These are phyloP conservation scores for Prietella phreatophila DNA, from an alignment of 2,113 vertebrate genomes.

Conservation along the genomic window DNA sequence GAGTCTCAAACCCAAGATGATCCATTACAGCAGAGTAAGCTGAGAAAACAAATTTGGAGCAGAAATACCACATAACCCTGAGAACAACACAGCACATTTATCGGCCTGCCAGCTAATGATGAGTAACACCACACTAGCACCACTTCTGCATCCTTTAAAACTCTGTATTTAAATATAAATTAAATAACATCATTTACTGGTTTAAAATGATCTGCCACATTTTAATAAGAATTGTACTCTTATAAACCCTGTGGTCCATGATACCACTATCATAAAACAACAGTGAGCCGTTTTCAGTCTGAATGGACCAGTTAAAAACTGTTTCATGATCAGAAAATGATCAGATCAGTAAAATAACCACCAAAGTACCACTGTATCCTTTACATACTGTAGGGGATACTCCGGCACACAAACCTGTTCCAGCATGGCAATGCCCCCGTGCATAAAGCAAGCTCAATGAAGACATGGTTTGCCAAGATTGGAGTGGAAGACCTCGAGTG, in stretches of 20 bases:
- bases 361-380: neutral
- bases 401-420: neutral
- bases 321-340: neutral
- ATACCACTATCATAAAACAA: neutral
- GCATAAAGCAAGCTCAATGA: neutral
- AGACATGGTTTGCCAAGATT: neutral
- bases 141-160: neutral
- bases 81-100: slow-evolving; percentile 35
- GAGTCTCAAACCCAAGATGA: neutral
- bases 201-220: neutral
- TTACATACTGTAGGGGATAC: neutral
- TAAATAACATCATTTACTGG: neutral
- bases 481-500: neutral
- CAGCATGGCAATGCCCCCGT: neutral
- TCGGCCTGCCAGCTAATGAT: neutral
- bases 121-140: neutral
- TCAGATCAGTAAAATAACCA: neutral
- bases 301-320: neutral
- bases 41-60: slow-evolving; percentile 27
- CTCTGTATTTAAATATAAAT: neutral
- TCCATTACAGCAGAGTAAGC: neutral
- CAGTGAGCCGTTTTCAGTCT: neutral
- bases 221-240: neutral
- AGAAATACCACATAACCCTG: slow-evolving; percentile 29
- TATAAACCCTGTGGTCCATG: neutral